Percentiles rank a stretch among this genome's conserved stretches.
Evolutionary conservation across 2,113 vertebrate genomes (phyloP).

Genomic region (Campylomormyrus numenius): DNA sequence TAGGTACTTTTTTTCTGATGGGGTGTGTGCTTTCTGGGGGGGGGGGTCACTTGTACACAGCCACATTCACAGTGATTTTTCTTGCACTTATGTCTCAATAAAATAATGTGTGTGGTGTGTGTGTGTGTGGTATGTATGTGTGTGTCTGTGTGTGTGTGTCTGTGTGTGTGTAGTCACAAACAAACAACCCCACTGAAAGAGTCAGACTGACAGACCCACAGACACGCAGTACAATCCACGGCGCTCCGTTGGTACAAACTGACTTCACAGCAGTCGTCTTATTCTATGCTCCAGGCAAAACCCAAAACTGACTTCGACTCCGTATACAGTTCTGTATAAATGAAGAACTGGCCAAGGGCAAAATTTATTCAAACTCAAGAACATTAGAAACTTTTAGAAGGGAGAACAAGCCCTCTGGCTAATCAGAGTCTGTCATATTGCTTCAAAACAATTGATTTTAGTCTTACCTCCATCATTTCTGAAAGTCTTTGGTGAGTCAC

Average conservation of each 20-base stretch:
- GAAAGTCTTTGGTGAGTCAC: background rate
- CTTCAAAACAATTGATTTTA: slow-evolving; percentile 3
- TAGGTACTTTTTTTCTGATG: background rate
- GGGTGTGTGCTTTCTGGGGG: background rate
- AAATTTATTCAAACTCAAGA: background rate
- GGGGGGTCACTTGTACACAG: too few species aligned
- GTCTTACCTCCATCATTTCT: background rate
- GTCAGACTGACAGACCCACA: background rate
- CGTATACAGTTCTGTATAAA: background rate
- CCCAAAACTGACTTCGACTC: background rate
- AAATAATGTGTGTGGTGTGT: background rate
- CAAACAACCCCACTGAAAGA: background rate
- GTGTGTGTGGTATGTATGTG: background rate
- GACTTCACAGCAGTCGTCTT: background rate
- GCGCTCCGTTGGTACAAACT: background rate
- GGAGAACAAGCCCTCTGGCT: background rate
- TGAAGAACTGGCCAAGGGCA: background rate
- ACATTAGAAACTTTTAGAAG: slow-evolving; percentile 2
- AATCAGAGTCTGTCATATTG: slow-evolving; percentile 9
- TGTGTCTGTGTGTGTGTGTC: background rate
- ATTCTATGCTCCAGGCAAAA: slow-evolving; percentile 1
- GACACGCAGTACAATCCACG: background rate
- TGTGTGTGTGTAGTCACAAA: background rate
- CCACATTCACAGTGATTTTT: background rate
- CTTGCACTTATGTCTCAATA: background rate